Base-by-base conservation (phyloP, 1,140 invertebrate genomes). In the Periplaneta americana region DNA sequence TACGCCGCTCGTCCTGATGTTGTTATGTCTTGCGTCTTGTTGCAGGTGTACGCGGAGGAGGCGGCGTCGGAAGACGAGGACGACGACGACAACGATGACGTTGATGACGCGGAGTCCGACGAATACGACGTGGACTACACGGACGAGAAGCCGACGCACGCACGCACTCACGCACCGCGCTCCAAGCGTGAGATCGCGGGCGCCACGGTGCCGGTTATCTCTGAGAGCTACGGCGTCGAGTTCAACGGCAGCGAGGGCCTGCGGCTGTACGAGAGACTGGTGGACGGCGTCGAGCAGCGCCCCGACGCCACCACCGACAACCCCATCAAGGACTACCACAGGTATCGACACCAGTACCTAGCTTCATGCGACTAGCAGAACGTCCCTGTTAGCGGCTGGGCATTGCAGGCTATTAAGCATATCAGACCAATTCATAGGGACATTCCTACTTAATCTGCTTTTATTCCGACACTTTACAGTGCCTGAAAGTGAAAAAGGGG, bases 21-120 rank as follows among this genome's bases (percentile, higher is more conserved):
- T n/a, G n/a, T n/a, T n/a, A n/a, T n/a, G n/a, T n/a, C n/a, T n/a
- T n/a, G n/a, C n/a, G n/a, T n/a, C n/a, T 48, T 13, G 11, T 74
- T 82, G 15, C 80, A 89, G 87, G 32, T 88, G 8, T 87, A 88
- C 75, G 82, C 82, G 10, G 86, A 85, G 48, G 85, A 84, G 9
- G 78, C 80, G 2, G 83, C 81, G 17, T 85, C 84, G 10, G 48
- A 74, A 28, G 85, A 87, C 13, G 85, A 85, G 10, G 84, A 86
- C 75, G 75, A 84, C 79, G 86, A 86, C 13, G 85, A 86, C 39
- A 84, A 86, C 75, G 75, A 84, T 78, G 86, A 86, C 13, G 85
- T 85, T 74, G 82, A 84, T 32, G 81, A 83, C 10, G 5, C 10
- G 2, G 39, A 0, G 17, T 15, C 17, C 17, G 48, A 66, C 28